These are phyloP conservation scores for Eutolmus rufibarbis DNA, from an alignment of 2,888 invertebrate genomes.

Conservation along the genomic window DNA sequence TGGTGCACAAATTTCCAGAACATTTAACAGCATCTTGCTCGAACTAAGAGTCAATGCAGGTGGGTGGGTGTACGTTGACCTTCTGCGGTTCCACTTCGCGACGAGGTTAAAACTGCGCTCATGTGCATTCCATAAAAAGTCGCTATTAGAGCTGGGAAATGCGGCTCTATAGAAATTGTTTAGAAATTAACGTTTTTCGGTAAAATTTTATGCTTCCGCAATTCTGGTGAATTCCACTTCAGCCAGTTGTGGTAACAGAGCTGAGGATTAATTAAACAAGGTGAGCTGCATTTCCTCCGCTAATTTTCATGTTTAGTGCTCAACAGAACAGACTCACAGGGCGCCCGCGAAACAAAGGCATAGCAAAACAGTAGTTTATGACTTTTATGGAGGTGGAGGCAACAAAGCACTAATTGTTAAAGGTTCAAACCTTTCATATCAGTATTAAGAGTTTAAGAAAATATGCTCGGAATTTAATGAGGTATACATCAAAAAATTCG, in stretches of 20 bases:
- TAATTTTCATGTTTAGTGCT: neutral
- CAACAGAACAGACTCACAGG: neutral
- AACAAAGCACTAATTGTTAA: neutral
- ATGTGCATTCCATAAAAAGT: neutral
- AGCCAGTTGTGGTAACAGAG: neutral
- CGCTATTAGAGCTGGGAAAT: neutral
- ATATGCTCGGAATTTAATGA: neutral
- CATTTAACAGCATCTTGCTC: neutral
- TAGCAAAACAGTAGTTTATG: neutral
- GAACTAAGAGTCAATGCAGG: neutral
- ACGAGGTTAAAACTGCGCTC: neutral
- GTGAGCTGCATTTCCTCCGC: neutral
- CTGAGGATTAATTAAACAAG: neutral
- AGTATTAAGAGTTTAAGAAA: neutral
- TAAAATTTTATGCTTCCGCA: neutral
- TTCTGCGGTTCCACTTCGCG: neutral
- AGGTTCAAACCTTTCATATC: neutral
- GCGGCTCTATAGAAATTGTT: neutral
- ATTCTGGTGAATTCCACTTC: neutral
- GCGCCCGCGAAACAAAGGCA: neutral
- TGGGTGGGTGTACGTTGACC: conserved; percentile 16
- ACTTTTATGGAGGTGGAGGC: neutral
- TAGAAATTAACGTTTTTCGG: neutral
- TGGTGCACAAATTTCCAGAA: neutral
- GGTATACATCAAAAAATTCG: neutral